phyloP scores from a whole-genome alignment of 1,140 invertebrate genomes.

The Epicauta chinensis region DNA sequence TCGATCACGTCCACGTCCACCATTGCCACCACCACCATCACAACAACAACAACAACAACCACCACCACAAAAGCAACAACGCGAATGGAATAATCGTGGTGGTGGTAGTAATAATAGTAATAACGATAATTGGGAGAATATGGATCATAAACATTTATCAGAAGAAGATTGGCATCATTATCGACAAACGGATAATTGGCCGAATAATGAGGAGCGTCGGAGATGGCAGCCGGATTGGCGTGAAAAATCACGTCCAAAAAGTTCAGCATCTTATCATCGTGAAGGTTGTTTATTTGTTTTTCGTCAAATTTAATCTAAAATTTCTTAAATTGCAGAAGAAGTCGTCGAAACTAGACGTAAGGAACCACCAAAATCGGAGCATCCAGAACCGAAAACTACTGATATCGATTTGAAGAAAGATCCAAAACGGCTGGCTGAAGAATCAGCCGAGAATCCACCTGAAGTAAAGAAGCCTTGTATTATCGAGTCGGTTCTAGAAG shows the following conservation, averaged over 20 bases:
- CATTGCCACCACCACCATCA: background rate
- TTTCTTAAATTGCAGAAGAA: conserved; percentile 13
- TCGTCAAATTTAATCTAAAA: too few species aligned
- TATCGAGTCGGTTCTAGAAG: conserved; percentile 53
- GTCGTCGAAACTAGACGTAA: conserved; percentile 23
- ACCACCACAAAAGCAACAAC: background rate
- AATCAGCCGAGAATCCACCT: conserved; percentile 36
- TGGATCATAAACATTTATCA: conserved; percentile 24
- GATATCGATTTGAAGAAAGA: conserved; percentile 6
- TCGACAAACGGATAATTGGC: conserved; percentile 36
- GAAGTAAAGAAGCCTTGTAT: conserved; percentile 48
- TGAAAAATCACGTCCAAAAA: conserved; percentile 35
- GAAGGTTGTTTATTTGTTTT: background rate
- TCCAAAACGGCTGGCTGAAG: conserved; percentile 38
- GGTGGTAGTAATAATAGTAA: conserved; percentile 9
- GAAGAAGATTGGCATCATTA: conserved; percentile 41
- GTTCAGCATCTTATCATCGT: conserved; percentile 31
- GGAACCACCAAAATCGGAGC: conserved; percentile 14
- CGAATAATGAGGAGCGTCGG: conserved; percentile 32
- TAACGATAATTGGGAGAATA: conserved; percentile 18
- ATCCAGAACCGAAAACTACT: conserved; percentile 6
- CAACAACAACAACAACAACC: too few species aligned
- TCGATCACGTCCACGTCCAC: conserved; percentile 25
- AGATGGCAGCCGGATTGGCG: conserved; percentile 35
- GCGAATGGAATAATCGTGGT: conserved; percentile 35